A percentile compares a stretch with the other conserved stretches of the same genome.
Evolutionary conservation across 2,113 vertebrate genomes (phyloP).

Genomic region (Anoplopoma fimbria): DNA sequence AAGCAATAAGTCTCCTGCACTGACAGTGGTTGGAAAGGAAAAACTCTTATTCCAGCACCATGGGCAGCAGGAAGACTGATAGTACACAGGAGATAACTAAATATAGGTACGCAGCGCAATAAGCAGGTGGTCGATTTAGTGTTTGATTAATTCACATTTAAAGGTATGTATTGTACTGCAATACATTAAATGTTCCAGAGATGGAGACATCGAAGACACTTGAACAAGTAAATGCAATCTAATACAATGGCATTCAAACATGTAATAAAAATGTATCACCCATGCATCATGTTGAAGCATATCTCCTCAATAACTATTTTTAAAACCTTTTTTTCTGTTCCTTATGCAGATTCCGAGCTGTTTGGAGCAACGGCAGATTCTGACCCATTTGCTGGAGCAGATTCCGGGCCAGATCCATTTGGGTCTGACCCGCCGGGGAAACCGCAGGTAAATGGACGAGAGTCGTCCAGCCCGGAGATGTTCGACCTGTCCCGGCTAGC

Average conservation of each 20-base stretch:
- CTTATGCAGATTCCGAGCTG: slow-evolving; percentile 78
- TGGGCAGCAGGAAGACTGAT: neutral
- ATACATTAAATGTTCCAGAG: neutral
- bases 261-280: neutral
- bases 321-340: neutral
- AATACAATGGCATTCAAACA: neutral
- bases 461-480: slow-evolving; percentile 83
- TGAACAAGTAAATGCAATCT: neutral
- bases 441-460: slow-evolving; percentile 84
- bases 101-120: neutral
- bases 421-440: slow-evolving; percentile 79
- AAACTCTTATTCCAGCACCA: neutral
- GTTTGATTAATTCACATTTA: neutral
- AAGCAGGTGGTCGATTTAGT: neutral
- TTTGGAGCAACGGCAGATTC: slow-evolving; percentile 78
- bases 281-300: neutral
- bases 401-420: slow-evolving; percentile 85
- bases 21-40: neutral
- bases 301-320: neutral
- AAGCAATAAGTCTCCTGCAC: neutral
- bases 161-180: neutral
- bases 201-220: neutral
- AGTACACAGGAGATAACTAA: neutral
- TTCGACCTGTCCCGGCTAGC: slow-evolving; percentile 86
- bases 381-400: slow-evolving; percentile 50